Evolutionary conservation across 2,888 invertebrate genomes (phyloP), one percentile per base, ranked within the genome.

Genomic region (Busseola fusca): DNA sequence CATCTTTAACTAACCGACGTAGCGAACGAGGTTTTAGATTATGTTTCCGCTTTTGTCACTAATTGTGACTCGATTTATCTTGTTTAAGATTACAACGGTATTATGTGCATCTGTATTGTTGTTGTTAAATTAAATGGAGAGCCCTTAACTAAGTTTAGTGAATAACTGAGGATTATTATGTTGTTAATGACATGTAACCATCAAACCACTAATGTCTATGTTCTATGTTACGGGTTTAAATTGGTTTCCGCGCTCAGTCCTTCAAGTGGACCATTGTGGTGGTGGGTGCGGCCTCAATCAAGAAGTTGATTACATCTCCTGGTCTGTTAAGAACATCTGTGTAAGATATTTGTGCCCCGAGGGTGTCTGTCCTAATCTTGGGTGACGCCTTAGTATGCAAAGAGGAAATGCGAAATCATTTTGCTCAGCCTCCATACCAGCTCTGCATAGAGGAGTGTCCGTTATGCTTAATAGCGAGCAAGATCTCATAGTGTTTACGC

Each of bases 41-140:
- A 77, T 74, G 69, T 80, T 78, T 80, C 60, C 75, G 80, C 52
- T 77, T 68, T 77, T 69, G 27, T 80, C 77, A 68, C 64, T 74
- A 74, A 80, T 77, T 77, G 77, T 74, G 40, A 69, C 42, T 74
- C 77, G 69, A 60, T 77, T 80, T 80, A 74, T 68, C 37, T 52
- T 34, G 34, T 50, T 52, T 62, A 57, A 40, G 79, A 78, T 63
- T 78, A 66, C 48, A 64, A 59, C 12, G 14, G 45, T 56, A 64
- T 60, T 67, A 73, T 64, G 27, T 48, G 16, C 6, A 59, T 64
- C n/a, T 45, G 48, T 63, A 25, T 25, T 45, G 30, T 37, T 59
- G 45, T 66, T 18, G 30, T n/a, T 34, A 16, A 27, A 18, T 66
- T 14, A 65, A 40, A 54, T 30, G 16, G 14, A 37, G 10, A 16